phyloP scores from a whole-genome alignment of 2,797 vertebrate genomes.

The Myripristis jacobus region DNA sequence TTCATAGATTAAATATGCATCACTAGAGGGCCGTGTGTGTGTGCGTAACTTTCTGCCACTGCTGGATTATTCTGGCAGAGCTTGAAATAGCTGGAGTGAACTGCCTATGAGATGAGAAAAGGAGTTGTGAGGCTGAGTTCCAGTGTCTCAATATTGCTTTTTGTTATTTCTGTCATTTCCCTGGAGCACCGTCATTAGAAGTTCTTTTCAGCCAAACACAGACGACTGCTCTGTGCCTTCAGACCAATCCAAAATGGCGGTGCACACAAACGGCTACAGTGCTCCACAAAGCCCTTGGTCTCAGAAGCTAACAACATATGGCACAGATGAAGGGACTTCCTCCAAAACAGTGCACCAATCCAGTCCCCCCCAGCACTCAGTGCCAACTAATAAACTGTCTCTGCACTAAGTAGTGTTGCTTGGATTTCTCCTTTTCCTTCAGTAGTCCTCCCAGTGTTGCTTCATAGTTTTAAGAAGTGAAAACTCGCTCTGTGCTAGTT shows the following conservation, averaged over 20 bases:
- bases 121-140: not conserved
- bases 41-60: not conserved
- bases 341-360: not conserved
- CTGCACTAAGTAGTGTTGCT: not conserved
- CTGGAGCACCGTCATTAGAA: conserved; percentile 19
- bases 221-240: conserved; percentile 4
- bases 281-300: not conserved
- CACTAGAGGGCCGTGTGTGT: not conserved
- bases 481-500: not conserved
- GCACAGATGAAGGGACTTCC: not conserved
- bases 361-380: not conserved
- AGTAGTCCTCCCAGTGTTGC: not conserved
- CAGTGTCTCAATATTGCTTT: conserved; percentile 1
- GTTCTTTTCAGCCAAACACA: conserved; percentile 10
- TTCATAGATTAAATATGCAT: not conserved
- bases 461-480: not conserved
- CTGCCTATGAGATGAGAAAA: conserved; percentile 2
- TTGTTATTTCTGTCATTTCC: conserved; percentile 10
- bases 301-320: conserved; percentile 12
- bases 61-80: conserved; percentile 15
- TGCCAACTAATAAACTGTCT: not conserved
- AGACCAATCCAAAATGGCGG: conserved; percentile 6
- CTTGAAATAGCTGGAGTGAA: conserved; percentile 17
- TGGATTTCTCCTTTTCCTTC: not conserved
- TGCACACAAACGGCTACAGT: conserved; percentile 2